A percentile compares a stretch with the other conserved stretches of the same genome.
These are phyloP conservation scores for Hippocampus kuda DNA, from an alignment of 2,797 vertebrate species.

Conservation along the genomic window DNA sequence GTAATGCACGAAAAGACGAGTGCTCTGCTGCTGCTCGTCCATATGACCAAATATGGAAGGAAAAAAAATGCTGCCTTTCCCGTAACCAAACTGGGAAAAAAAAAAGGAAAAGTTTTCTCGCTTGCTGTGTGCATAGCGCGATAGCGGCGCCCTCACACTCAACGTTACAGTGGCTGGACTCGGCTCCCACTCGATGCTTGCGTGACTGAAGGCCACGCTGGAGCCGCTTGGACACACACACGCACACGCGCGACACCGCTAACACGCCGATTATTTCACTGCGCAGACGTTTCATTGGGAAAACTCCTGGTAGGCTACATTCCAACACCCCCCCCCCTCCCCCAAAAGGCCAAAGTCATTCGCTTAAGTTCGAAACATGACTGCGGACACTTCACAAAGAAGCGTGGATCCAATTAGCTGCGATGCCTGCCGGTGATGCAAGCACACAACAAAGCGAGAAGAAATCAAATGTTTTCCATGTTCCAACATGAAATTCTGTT, in stretches of 20 bases:
- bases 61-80: constrained; percentile 73
- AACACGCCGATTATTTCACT: constrained; percentile 31
- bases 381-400: not conserved
- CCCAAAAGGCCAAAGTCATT: too few relatives aligned
- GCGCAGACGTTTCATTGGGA: constrained; percentile 46
- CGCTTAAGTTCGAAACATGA: not conserved
- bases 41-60: constrained; percentile 78
- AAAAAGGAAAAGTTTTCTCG: constrained; percentile 45
- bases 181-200: constrained; percentile 47
- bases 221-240: constrained; percentile 27
- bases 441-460: not conserved
- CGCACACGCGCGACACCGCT: constrained; percentile 33
- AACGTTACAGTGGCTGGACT: constrained; percentile 48
- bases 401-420: not conserved
- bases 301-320: constrained; percentile 32
- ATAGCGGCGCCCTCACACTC: constrained; percentile 63
- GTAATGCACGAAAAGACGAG: constrained; percentile 69
- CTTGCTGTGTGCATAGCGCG: constrained; percentile 63
- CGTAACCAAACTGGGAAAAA: constrained; percentile 68
- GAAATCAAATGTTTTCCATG: not conserved
- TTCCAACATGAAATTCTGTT: not conserved
- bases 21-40: constrained; percentile 57
- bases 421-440: not conserved
- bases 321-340: too few relatives aligned
- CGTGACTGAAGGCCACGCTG: constrained; percentile 47